phyloP scores from a whole-genome alignment of 2,888 invertebrate species.

The Nephrocerus scutellatus region DNA sequence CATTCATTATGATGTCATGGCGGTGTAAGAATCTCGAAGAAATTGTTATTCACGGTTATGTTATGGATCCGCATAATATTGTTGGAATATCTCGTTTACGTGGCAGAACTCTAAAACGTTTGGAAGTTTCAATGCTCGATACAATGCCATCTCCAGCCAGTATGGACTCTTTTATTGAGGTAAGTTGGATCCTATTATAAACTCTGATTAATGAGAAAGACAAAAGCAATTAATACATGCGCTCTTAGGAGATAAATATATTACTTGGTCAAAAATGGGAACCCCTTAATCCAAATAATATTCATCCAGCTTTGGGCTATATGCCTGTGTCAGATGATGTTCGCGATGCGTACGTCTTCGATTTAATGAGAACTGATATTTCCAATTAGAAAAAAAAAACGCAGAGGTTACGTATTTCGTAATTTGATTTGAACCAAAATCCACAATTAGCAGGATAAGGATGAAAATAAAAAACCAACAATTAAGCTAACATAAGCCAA shows the following conservation, averaged over 20 bases:
- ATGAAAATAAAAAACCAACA: too few relatives aligned
- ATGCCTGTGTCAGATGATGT: conserved; percentile 39
- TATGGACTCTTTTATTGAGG: conserved; percentile 38
- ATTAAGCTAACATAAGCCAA: too few relatives aligned
- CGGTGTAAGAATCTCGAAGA: conserved; percentile 51
- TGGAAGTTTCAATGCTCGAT: conserved; percentile 46
- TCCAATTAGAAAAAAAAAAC: conserved; percentile 30
- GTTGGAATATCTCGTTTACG: conserved; percentile 44
- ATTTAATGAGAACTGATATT: conserved; percentile 43
- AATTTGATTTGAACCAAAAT: too few relatives aligned
- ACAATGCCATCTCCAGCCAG: conserved; percentile 33
- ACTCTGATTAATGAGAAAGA: background rate
- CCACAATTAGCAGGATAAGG: too few relatives aligned
- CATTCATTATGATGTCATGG: conserved; percentile 58
- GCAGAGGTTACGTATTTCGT: too few relatives aligned
- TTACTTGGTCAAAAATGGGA: conserved; percentile 43
- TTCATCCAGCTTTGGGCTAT: conserved; percentile 40
- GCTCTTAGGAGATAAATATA: conserved; percentile 40
- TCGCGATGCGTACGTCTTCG: conserved; percentile 44
- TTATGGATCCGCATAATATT: conserved; percentile 45
- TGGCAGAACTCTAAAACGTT: conserved; percentile 38
- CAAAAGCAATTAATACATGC: background rate
- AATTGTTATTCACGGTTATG: conserved; percentile 51
- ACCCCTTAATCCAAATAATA: conserved; percentile 33
- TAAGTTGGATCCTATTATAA: conserved; percentile 24